These are phyloP conservation scores for Hydrotaea cyrtoneurina DNA, from an alignment of 2,888 invertebrate genomes.

Conservation along the genomic window DNA sequence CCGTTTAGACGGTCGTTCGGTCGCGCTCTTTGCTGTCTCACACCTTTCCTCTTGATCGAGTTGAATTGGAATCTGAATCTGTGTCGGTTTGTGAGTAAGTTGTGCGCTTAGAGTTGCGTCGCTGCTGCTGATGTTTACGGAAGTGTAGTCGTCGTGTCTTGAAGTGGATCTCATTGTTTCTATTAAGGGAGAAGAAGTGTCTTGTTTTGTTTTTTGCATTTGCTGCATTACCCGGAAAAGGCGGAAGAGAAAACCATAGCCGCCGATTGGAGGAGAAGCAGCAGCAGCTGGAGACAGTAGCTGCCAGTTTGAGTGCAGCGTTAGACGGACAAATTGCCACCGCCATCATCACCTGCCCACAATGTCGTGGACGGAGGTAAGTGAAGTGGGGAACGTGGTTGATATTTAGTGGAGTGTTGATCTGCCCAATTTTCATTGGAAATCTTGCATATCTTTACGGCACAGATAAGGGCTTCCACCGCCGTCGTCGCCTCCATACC, in stretches of 20 bases:
- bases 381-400: slow-evolving; percentile 21
- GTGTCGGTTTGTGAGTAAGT: slow-evolving; percentile 34
- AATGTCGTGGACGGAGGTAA: slow-evolving; percentile 71
- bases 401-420: no score
- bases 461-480: slow-evolving; percentile 54
- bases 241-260: slow-evolving; percentile 55
- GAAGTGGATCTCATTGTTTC: slow-evolving; percentile 43
- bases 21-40: slow-evolving; percentile 17
- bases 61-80: background rate
- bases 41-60: slow-evolving; percentile 38
- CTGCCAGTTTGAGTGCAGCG: slow-evolving; percentile 29
- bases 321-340: slow-evolving; percentile 48
- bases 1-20: background rate
- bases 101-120: slow-evolving; percentile 43
- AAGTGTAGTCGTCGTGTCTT: slow-evolving; percentile 43
- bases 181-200: slow-evolving; percentile 59
- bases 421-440: background rate
- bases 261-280: background rate
- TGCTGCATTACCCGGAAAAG: slow-evolving; percentile 44
- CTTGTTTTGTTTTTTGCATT: slow-evolving; percentile 46
- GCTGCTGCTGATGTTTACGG: slow-evolving; percentile 65
- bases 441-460: slow-evolving; percentile 36
- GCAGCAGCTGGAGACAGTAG: background rate
- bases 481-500: slow-evolving; percentile 16
- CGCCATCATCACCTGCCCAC: slow-evolving; percentile 51